Evolutionary conservation across 2,113 vertebrate species (phyloP).

Genomic region (Sylvia atricapilla): DNA sequence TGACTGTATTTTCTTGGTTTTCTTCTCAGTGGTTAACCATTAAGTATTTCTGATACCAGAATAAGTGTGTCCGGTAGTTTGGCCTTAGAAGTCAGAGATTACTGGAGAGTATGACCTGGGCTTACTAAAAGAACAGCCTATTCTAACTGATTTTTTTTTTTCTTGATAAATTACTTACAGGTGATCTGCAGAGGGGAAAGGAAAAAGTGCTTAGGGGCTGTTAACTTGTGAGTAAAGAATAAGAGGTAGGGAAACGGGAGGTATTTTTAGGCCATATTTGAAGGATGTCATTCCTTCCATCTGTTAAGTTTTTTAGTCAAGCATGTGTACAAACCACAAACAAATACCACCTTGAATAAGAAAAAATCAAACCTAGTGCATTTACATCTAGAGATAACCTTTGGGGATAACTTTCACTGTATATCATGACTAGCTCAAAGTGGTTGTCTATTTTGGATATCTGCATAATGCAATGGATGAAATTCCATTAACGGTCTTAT

Average conservation of each 20-base stretch:
- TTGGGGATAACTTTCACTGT: background rate
- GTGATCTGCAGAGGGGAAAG: background rate
- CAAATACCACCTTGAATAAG: background rate
- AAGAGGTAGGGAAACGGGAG: background rate
- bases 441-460: background rate
- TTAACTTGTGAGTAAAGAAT: background rate
- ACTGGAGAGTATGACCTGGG: background rate
- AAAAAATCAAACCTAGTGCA: background rate
- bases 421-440: background rate
- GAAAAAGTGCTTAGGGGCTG: background rate
- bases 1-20: background rate
- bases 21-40: background rate
- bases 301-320: background rate
- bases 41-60: background rate
- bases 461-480: background rate
- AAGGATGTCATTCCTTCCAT: background rate
- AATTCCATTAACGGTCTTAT: background rate
- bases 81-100: background rate
- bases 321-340: background rate
- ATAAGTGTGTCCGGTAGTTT: background rate
- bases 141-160: background rate
- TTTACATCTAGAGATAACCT: background rate
- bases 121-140: background rate
- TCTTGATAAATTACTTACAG: background rate
- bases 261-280: background rate